These are phyloP conservation scores for Rhingia campestris DNA, from an alignment of 2,888 invertebrate genomes.

Conservation along the genomic window DNA sequence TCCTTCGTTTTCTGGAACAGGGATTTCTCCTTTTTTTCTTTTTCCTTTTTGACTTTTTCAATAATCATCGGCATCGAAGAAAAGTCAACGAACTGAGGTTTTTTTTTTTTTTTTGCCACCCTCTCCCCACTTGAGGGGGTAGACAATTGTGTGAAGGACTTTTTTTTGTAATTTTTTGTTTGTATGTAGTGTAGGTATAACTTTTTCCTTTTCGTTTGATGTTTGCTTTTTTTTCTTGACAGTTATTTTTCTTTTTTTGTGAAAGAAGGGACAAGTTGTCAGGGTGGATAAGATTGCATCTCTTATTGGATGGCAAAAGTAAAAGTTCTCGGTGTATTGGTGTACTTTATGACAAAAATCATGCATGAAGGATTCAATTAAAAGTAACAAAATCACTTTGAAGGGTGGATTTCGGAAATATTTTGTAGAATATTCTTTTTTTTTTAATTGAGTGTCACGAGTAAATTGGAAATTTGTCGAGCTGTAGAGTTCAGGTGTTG, in stretches of 20 bases:
- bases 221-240: conserved; percentile 1
- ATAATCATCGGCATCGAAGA: conserved; percentile 60
- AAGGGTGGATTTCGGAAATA: conserved; percentile 9
- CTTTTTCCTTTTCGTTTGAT: conserved; percentile 4
- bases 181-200: too few relatives aligned
- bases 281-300: conserved; percentile 31
- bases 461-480: conserved; percentile 1
- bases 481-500: background rate
- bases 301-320: background rate
- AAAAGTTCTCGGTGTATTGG: conserved; percentile 8
- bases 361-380: conserved; percentile 54
- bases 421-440: background rate
- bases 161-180: conserved; percentile 19
- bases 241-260: background rate
- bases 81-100: conserved; percentile 59
- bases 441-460: background rate
- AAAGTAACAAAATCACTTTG: conserved; percentile 48
- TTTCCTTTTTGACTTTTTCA: conserved; percentile 22
- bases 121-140: background rate
- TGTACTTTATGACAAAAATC: conserved; percentile 25
- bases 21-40: conserved; percentile 6
- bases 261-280: conserved; percentile 9
- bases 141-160: background rate
- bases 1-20: conserved; percentile 33
- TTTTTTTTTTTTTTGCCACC: background rate